Conservation (phyloP, 2,888 invertebrate genomes). For the Sipha maydis region DNA sequence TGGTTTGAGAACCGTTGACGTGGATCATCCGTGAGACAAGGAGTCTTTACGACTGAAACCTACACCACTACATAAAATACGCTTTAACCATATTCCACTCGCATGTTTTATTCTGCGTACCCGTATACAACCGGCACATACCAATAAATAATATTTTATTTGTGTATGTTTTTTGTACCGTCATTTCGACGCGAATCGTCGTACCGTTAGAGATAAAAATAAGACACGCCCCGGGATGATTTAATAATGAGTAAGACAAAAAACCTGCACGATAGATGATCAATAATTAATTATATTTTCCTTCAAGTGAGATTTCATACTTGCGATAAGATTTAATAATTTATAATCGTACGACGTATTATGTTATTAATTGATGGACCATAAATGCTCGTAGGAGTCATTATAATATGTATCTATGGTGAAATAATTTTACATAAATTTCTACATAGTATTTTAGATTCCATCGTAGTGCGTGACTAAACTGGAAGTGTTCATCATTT, state of each 20-base stretch:
- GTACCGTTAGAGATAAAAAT: background rate
- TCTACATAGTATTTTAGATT: too few relatives aligned
- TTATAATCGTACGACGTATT: background rate
- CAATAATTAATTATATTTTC: background rate
- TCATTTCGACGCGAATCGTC: background rate
- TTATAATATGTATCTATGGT: too few relatives aligned
- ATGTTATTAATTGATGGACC: background rate
- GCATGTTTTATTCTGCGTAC: too few relatives aligned
- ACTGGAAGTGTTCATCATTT: too few relatives aligned
- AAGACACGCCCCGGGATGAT: background rate
- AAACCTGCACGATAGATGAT: too few relatives aligned
- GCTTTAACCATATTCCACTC: too few relatives aligned
- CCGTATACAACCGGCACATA: too few relatives aligned
- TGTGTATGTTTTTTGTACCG: background rate
- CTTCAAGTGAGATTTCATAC: background rate
- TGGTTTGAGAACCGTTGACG: background rate
- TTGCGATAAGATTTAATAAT: background rate
- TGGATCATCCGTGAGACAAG: background rate
- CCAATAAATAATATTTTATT: background rate
- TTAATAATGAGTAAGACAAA: background rate
- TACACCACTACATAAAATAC: too few relatives aligned
- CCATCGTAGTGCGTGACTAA: too few relatives aligned
- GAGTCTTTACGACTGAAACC: background rate
- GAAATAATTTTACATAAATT: too few relatives aligned
- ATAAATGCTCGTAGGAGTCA: background rate